phyloP scores from a whole-genome alignment of 2,888 invertebrate species.

The Gerris lacustris region DNA sequence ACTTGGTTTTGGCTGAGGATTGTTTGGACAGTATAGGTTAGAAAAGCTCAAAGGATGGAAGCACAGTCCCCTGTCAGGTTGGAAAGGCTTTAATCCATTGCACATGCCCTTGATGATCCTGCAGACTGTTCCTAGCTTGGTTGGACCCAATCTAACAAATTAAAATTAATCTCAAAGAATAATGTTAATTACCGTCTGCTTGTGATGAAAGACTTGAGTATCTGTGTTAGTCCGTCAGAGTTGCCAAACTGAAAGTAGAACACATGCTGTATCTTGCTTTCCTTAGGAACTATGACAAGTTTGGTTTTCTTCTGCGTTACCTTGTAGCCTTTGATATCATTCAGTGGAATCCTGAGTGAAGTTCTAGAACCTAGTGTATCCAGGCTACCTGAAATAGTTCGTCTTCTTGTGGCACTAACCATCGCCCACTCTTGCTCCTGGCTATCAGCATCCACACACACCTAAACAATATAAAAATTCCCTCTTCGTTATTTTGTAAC shows the following conservation, averaged over 20 bases:
- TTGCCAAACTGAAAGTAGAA: conserved; percentile 83
- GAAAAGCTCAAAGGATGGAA: no score
- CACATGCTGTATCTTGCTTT: conserved; percentile 59
- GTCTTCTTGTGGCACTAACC: conserved; percentile 55
- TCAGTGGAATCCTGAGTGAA: conserved; percentile 47
- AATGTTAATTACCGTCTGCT: conserved; percentile 36
- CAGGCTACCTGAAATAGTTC: conserved; percentile 29
- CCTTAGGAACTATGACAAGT: conserved; percentile 49
- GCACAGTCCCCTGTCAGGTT: no score
- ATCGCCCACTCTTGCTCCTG: conserved; percentile 66
- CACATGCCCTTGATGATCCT: no score
- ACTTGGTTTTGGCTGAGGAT: no score
- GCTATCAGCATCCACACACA: conserved; percentile 53
- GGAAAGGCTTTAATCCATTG: no score
- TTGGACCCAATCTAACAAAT: no score
- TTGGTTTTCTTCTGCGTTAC: conserved; percentile 36
- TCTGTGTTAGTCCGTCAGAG: conserved; percentile 59
- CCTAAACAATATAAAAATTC: conserved; percentile 24
- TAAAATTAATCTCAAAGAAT: no score
- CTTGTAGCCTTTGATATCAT: conserved; percentile 53
- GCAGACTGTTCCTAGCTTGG: no score
- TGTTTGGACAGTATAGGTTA: no score
- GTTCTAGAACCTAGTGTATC: conserved; percentile 37
- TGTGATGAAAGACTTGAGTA: conserved; percentile 50
- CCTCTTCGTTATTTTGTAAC: no score